Percentiles rank a stretch among this genome's conserved stretches.
Evolutionary conservation across 2,113 vertebrate genomes (phyloP).

Genomic region (Narcine bancroftii): DNA sequence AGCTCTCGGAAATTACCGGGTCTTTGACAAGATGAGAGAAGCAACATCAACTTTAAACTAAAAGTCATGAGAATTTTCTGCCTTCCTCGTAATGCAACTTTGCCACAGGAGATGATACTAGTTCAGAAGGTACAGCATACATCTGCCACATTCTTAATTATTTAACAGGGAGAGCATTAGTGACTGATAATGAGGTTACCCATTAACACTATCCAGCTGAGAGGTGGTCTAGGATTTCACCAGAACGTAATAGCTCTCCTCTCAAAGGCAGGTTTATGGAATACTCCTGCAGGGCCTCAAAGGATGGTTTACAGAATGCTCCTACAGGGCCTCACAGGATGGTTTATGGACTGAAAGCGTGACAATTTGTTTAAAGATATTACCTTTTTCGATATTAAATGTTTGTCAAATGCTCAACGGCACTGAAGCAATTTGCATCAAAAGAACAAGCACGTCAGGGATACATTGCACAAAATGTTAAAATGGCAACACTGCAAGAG

Average conservation of each 20-base stretch:
- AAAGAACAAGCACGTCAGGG: neutral
- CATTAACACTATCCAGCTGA: neutral
- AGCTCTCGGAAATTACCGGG: neutral
- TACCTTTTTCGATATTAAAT: neutral
- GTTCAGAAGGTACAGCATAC: neutral
- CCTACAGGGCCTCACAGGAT: too few relatives aligned
- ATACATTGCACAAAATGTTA: neutral
- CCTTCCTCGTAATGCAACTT: neutral
- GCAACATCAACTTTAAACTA: neutral
- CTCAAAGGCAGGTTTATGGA: too few relatives aligned
- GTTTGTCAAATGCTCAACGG: neutral
- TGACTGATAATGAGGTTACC: too few relatives aligned
- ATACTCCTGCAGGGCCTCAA: too few relatives aligned
- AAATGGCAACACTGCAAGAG: too few relatives aligned
- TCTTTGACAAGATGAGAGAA: neutral
- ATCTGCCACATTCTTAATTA: constrained; percentile 6
- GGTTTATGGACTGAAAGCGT: too few relatives aligned
- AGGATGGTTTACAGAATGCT: too few relatives aligned
- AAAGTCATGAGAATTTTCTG: neutral
- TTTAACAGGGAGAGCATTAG: neutral
- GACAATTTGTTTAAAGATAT: neutral
- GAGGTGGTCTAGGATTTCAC: neutral
- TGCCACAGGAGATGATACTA: neutral
- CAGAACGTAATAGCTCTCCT: neutral
- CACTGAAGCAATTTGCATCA: neutral